These are phyloP conservation scores for Trinectes maculatus DNA, from an alignment of 2,113 vertebrate species.

Conservation along the genomic window DNA sequence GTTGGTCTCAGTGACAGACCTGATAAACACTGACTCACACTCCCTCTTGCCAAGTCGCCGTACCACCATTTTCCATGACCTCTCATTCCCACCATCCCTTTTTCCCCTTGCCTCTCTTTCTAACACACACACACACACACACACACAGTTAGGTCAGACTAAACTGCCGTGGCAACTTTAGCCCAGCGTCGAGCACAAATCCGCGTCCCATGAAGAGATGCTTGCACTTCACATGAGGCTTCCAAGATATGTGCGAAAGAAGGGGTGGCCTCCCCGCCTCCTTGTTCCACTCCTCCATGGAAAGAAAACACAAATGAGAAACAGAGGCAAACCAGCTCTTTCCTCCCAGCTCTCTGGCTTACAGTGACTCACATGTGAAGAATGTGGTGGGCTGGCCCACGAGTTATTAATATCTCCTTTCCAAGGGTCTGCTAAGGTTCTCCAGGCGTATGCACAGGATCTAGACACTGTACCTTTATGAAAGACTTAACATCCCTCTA, in stretches of 20 bases:
- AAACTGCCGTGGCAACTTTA: too few relatives aligned
- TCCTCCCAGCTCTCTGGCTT: constrained; percentile 61
- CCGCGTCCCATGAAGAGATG: constrained; percentile 22
- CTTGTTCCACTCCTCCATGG: constrained; percentile 75
- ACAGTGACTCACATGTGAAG: constrained; percentile 81
- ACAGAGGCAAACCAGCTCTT: constrained; percentile 69
- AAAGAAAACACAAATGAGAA: constrained; percentile 83
- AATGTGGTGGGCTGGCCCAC: constrained; percentile 78
- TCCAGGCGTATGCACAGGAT: constrained; percentile 54
- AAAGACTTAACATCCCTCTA: constrained; percentile 63
- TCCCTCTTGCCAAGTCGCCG: constrained; percentile 74
- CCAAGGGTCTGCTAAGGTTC: constrained; percentile 78
- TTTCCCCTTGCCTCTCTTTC: not conserved
- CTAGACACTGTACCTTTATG: constrained; percentile 73
- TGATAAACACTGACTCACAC: constrained; percentile 82
- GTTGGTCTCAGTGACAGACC: constrained; percentile 72
- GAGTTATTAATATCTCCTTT: constrained; percentile 86
- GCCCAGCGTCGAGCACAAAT: not conserved
- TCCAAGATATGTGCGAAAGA: constrained; percentile 40
- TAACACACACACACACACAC: not conserved
- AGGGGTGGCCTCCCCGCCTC: constrained; percentile 54
- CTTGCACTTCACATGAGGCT: constrained; percentile 24
- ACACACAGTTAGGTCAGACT: too few relatives aligned
- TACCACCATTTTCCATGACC: constrained; percentile 77
- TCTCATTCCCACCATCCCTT: constrained; percentile 39